Percentiles rank a stretch among this genome's conserved stretches.
Evolutionary conservation across 1,140 invertebrate genomes (phyloP).

Genomic region (Bathynomus jamesi): DNA sequence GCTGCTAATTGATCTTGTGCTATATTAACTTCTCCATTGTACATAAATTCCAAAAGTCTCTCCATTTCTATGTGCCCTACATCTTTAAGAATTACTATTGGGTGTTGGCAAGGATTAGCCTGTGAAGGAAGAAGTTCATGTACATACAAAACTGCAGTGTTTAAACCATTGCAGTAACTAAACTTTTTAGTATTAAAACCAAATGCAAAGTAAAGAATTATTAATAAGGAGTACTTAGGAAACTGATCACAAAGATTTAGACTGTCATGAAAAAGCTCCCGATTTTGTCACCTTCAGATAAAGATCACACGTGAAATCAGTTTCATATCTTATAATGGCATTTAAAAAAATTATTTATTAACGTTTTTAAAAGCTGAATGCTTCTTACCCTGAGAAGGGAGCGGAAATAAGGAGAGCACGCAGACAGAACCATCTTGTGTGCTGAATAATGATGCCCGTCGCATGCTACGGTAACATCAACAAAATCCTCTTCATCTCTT

Average conservation of each 20-base stretch:
- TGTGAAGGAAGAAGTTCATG: background rate
- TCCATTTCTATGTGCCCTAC: constrained; percentile 43
- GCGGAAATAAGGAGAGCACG: constrained; percentile 68
- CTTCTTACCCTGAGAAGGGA: constrained; percentile 40
- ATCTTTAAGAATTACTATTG: constrained; percentile 46
- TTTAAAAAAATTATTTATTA: no score
- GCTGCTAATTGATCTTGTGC: constrained; percentile 82
- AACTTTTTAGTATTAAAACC: background rate
- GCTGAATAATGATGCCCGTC: constrained; percentile 63
- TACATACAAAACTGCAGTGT: no score
- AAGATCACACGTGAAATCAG: no score
- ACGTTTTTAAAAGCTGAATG: no score
- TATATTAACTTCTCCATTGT: constrained; percentile 86
- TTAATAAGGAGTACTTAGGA: background rate
- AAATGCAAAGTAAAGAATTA: background rate
- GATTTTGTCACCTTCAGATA: no score
- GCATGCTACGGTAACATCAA: constrained; percentile 76
- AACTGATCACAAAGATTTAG: background rate
- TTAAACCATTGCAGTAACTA: background rate
- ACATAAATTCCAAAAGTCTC: constrained; percentile 60
- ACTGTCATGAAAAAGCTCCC: background rate
- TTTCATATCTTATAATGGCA: no score
- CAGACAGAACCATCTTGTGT: constrained; percentile 74
- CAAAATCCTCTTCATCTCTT: constrained; percentile 66
- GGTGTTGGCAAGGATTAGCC: constrained; percentile 41